Evolutionary conservation across 1,140 invertebrate species (phyloP).

Genomic region (Augochlora pura): DNA sequence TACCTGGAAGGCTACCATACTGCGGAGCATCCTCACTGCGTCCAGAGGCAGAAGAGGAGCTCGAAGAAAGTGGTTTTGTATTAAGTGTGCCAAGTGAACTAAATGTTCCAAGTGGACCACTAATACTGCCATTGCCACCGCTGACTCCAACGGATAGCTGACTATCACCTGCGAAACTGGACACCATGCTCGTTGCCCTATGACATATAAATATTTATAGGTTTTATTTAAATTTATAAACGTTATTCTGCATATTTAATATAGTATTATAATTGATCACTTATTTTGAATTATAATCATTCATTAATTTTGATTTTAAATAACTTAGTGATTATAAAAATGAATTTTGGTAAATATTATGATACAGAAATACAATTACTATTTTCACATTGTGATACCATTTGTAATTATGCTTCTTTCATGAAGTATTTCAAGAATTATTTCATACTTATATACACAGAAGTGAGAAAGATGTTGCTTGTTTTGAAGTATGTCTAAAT

Average conservation of each 20-base stretch:
- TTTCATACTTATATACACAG: too few species aligned
- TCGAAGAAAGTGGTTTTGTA: constrained; percentile 74
- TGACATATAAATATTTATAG: constrained; percentile 74
- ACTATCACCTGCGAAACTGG: constrained; percentile 71
- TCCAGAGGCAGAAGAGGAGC: constrained; percentile 78
- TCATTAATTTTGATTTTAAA: too few species aligned
- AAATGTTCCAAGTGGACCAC: constrained; percentile 42
- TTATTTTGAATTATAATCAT: constrained; percentile 20
- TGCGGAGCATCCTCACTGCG: constrained; percentile 75
- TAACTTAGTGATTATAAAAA: too few species aligned
- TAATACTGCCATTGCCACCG: constrained; percentile 20
- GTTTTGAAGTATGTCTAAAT: too few species aligned
- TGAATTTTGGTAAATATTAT: too few species aligned
- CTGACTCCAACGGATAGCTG: constrained; percentile 62
- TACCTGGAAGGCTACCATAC: constrained; percentile 74
- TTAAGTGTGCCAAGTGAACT: constrained; percentile 37
- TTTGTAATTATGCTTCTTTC: too few species aligned
- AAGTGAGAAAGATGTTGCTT: too few species aligned
- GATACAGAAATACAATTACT: too few species aligned
- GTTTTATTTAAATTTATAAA: constrained; percentile 78
- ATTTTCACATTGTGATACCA: too few species aligned
- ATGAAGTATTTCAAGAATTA: too few species aligned
- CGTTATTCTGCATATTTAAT: constrained; percentile 70
- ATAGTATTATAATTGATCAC: constrained; percentile 26
- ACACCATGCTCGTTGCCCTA: constrained; percentile 76